phyloP scores from a whole-genome alignment of 2,797 vertebrate genomes.

The Sebastes vulpes region DNA sequence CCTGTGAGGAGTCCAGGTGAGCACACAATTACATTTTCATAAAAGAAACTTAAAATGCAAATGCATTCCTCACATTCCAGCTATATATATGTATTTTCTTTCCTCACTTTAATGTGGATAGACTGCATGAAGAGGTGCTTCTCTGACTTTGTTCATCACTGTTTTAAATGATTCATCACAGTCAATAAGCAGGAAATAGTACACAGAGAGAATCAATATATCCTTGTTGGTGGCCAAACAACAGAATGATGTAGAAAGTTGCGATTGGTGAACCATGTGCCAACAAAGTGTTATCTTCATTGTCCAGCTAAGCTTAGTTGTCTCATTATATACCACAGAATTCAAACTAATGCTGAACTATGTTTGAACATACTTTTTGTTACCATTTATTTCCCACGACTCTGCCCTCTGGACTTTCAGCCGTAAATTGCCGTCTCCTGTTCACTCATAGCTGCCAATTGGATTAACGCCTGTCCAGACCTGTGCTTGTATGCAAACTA shows the following conservation, averaged over 20 bases:
- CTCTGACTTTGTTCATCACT: background rate
- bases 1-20: constrained; percentile 49
- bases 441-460: background rate
- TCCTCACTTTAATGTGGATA: background rate
- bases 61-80: constrained; percentile 5
- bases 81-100: background rate
- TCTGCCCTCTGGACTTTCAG: background rate
- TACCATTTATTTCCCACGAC: background rate
- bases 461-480: constrained; percentile 4
- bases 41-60: constrained; percentile 37
- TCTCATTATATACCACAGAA: background rate
- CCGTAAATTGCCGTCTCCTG: background rate
- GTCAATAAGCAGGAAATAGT: background rate
- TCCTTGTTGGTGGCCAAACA: background rate
- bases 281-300: background rate
- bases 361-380: background rate
- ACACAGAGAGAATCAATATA: background rate
- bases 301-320: background rate
- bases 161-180: background rate
- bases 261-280: background rate
- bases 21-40: constrained; percentile 51
- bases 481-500: constrained; percentile 8
- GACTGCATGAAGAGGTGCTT: background rate
- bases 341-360: background rate
- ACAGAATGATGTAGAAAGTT: background rate